A percentile compares a stretch with the other conserved stretches of the same genome.
phyloP scores from a whole-genome alignment of 2,888 invertebrate species.

The Athalia rosae region DNA sequence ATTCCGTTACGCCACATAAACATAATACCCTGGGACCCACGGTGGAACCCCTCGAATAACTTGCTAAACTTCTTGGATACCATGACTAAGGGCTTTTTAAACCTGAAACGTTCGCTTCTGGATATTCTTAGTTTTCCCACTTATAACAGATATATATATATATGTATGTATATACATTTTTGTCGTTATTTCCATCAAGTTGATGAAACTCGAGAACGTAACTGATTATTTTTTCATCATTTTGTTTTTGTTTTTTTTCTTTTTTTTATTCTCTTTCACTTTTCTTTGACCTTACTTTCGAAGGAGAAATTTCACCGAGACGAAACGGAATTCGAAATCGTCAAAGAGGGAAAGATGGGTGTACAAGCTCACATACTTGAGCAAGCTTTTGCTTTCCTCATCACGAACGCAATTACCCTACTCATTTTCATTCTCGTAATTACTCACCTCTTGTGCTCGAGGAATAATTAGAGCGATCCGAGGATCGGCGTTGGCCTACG shows the following conservation, averaged over 20 bases:
- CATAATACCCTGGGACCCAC: conserved; percentile 50
- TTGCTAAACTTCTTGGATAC: conserved; percentile 51
- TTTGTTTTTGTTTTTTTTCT: background rate
- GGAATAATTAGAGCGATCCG: background rate
- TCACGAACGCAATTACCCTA: conserved; percentile 28
- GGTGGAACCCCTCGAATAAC: conserved; percentile 66
- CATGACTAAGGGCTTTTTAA: conserved; percentile 37
- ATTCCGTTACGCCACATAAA: conserved; percentile 63
- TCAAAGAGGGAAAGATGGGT: conserved; percentile 3
- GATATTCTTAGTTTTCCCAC: conserved; percentile 1
- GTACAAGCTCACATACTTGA: background rate
- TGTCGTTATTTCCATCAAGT: too few relatives aligned
- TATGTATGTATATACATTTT: too few relatives aligned
- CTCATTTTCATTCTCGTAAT: conserved; percentile 12
- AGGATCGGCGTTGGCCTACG: background rate
- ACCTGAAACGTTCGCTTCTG: background rate
- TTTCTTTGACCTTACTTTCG: background rate
- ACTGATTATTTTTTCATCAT: too few relatives aligned
- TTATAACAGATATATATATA: too few relatives aligned
- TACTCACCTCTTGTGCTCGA: background rate
- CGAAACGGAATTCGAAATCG: too few relatives aligned
- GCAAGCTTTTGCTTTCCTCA: background rate
- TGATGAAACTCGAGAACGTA: too few relatives aligned
- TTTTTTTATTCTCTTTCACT: background rate
- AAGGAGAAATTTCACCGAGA: background rate